Conservation (phyloP, 2,888 invertebrate genomes). For the Junonia oenone region DNA sequence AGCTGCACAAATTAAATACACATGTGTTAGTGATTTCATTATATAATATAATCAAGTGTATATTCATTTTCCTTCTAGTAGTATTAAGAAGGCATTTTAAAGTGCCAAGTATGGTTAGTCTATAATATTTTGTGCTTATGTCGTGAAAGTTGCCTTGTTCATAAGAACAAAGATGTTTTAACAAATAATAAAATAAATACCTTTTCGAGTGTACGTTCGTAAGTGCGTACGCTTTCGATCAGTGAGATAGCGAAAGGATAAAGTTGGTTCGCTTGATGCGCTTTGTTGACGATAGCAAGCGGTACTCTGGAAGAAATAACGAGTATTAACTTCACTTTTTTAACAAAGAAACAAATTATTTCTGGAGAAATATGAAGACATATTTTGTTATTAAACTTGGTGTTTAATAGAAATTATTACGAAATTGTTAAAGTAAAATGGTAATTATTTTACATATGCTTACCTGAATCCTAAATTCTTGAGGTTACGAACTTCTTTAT, state of each 20-base stretch:
- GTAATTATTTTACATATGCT: not conserved
- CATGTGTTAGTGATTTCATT: slow-evolving; percentile 63
- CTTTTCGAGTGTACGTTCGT: slow-evolving; percentile 98
- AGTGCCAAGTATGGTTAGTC: slow-evolving; percentile 32
- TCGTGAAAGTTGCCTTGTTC: slow-evolving; percentile 13
- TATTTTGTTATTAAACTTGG: too few species aligned
- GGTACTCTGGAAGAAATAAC: slow-evolving; percentile 85
- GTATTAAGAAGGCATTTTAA: slow-evolving; percentile 5
- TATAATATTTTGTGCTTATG: slow-evolving; percentile 17
- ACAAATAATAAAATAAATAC: slow-evolving; percentile 63
- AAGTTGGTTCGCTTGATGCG: slow-evolving; percentile 98
- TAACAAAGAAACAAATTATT: not conserved
- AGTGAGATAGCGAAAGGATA: slow-evolving; percentile 99
- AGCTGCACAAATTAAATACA: slow-evolving; percentile 78
- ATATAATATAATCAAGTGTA: slow-evolving; percentile 26
- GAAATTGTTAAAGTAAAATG: too few species aligned
- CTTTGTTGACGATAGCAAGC: slow-evolving; percentile 98
- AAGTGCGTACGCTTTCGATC: slow-evolving; percentile 97
- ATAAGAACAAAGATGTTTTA: not conserved
- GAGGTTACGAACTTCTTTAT: slow-evolving; percentile 98
- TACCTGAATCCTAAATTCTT: slow-evolving; percentile 94
- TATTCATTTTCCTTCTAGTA: slow-evolving; percentile 12
- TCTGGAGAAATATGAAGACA: not conserved
- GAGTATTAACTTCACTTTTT: not conserved
- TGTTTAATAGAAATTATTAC: too few species aligned